Percentiles rank a stretch among this genome's conserved stretches.
These are phyloP conservation scores for Thymelicus lineola DNA, from an alignment of 2,888 invertebrate species.

Conservation along the genomic window DNA sequence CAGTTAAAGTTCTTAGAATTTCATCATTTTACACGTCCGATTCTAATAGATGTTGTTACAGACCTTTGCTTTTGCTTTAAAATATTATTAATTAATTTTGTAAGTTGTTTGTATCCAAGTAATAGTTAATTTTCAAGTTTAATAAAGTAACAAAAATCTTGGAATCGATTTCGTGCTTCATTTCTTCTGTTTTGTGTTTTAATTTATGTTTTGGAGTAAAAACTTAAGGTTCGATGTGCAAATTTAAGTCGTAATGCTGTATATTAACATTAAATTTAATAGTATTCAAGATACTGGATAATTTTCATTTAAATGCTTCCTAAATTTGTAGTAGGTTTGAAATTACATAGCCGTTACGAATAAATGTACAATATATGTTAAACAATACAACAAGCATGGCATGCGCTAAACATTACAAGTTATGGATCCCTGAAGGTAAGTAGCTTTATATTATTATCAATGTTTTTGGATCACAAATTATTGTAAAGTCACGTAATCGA, in stretches of 20 bases:
- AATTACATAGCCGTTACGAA: background rate
- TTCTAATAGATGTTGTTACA: slow-evolving; percentile 37
- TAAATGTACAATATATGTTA: slow-evolving; percentile 16
- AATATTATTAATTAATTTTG: slow-evolving; percentile 34
- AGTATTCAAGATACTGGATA: too few relatives aligned
- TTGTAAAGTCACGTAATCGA: slow-evolving; percentile 68
- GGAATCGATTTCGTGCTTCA: slow-evolving; percentile 79
- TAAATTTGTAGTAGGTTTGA: slow-evolving; percentile 10
- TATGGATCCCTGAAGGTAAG: slow-evolving; percentile 69
- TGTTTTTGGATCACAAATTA: slow-evolving; percentile 41
- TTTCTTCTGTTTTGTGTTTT: slow-evolving; percentile 38
- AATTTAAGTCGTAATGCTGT: background rate
- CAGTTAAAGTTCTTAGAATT: slow-evolving; percentile 28
- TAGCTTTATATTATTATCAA: slow-evolving; percentile 49
- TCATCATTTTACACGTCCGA: slow-evolving; percentile 40
- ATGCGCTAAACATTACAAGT: slow-evolving; percentile 50
- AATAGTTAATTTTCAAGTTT: slow-evolving; percentile 41
- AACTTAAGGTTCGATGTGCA: background rate
- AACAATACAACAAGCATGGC: slow-evolving; percentile 61
- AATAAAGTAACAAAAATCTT: slow-evolving; percentile 53
- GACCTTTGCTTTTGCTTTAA: slow-evolving; percentile 40
- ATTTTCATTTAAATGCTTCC: background rate
- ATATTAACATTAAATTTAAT: too few relatives aligned
- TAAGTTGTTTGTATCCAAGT: background rate
- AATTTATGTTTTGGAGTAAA: slow-evolving; percentile 39